Evolutionary conservation across 2,888 invertebrate genomes (phyloP).

Genomic region (Harmothoe impar): DNA sequence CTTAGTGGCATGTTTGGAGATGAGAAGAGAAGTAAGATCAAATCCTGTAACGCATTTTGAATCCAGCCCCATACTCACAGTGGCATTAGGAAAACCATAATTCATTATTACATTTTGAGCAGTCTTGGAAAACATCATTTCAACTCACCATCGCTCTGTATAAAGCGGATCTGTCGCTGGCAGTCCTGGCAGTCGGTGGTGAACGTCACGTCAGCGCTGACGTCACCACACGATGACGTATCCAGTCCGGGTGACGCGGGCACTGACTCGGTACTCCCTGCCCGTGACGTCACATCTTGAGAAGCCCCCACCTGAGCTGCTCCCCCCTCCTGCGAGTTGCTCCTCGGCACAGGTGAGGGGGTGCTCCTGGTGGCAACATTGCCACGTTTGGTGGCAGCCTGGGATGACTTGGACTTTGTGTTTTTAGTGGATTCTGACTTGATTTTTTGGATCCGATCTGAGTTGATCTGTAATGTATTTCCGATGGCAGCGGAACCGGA

Average conservation of each 20-base stretch:
- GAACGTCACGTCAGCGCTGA: slow-evolving; percentile 28
- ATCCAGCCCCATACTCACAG: too few species aligned
- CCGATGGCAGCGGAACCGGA: slow-evolving; percentile 18
- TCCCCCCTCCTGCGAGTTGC: background rate
- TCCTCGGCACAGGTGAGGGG: background rate
- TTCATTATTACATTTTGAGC: too few species aligned
- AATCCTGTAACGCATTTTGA: too few species aligned
- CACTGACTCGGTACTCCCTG: background rate
- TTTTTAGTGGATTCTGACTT: background rate
- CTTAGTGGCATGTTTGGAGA: too few species aligned
- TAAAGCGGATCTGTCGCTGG: slow-evolving; percentile 65
- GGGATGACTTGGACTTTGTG: background rate
- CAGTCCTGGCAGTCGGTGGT: slow-evolving; percentile 66
- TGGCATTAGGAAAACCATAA: too few species aligned
- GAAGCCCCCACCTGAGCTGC: background rate
- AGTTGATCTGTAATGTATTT: background rate
- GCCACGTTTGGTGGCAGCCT: background rate
- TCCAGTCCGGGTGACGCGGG: background rate
- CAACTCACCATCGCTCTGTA: slow-evolving; percentile 67
- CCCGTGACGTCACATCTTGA: background rate
- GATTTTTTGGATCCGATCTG: background rate
- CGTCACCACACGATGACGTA: background rate
- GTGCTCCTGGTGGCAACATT: background rate
- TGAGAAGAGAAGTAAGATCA: too few species aligned
- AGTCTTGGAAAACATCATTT: too few species aligned